Percentiles rank a stretch among this genome's conserved stretches.
These are phyloP conservation scores for Lipotes vexillifer DNA, from an alignment of 2,113 vertebrate species.

Conservation along the genomic window DNA sequence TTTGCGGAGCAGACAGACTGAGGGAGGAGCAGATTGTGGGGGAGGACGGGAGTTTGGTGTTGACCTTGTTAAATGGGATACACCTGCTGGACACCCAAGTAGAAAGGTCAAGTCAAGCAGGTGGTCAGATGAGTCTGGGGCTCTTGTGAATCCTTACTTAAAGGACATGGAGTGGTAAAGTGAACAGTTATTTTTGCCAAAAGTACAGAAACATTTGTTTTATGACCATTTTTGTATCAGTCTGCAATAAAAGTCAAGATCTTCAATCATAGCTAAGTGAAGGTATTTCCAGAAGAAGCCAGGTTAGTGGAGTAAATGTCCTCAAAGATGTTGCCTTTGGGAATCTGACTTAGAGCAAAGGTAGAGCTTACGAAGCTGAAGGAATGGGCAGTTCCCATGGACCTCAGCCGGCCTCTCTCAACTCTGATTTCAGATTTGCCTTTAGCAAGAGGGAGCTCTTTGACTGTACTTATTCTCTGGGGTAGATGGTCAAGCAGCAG, in stretches of 20 bases:
- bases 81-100: background rate
- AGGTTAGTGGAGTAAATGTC: background rate
- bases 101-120: background rate
- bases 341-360: background rate
- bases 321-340: background rate
- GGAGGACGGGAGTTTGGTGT: background rate
- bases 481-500: background rate
- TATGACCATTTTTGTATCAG: background rate
- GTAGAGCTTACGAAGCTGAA: background rate
- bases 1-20: background rate
- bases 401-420: background rate
- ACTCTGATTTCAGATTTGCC: background rate
- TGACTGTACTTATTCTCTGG: background rate
- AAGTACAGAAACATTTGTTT: conserved; percentile 1
- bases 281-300: background rate
- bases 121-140: background rate
- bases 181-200: background rate
- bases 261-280: background rate
- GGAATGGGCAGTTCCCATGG: accelerated
- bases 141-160: background rate
- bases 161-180: background rate
- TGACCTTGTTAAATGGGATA: background rate
- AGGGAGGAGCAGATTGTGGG: background rate
- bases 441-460: background rate
- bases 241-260: background rate